A percentile compares a stretch with the other conserved stretches of the same genome.
Conservation (phyloP, 2,888 invertebrate genomes). For the Psylliodes chrysocephalus region DNA sequence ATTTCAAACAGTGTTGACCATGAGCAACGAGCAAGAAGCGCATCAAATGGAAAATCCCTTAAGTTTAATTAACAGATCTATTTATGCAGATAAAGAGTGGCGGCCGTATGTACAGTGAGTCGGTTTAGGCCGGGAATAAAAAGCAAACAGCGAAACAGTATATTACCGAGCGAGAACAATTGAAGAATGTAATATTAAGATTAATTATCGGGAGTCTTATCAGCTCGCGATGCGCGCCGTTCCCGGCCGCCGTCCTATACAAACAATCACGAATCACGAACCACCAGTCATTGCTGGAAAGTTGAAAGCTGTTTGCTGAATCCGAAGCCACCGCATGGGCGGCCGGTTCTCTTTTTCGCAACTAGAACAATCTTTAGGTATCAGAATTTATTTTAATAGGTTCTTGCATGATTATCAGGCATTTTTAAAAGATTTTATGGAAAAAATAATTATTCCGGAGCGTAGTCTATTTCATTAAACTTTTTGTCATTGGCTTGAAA, state of each 20-base stretch:
- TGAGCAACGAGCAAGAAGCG: too few species aligned
- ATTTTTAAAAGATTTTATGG: too few species aligned
- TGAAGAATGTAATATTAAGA: constrained; percentile 64
- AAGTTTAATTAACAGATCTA: constrained; percentile 37
- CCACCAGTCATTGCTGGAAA: constrained; percentile 53
- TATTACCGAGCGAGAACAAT: constrained; percentile 51
- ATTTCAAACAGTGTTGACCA: neutral
- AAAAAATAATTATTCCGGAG: too few species aligned
- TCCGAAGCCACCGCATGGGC: constrained; percentile 32
- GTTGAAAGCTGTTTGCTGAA: constrained; percentile 45
- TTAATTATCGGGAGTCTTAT: constrained; percentile 61
- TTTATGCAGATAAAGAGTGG: constrained; percentile 26
- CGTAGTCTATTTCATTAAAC: too few species aligned
- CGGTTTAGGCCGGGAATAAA: constrained; percentile 32
- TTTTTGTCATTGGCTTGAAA: too few species aligned
- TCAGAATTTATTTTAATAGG: too few species aligned
- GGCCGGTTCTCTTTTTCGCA: too few species aligned
- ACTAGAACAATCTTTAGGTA: too few species aligned
- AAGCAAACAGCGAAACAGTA: constrained; percentile 42
- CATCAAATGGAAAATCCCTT: constrained; percentile 24
- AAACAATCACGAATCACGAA: constrained; percentile 59
- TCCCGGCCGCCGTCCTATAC: constrained; percentile 61
- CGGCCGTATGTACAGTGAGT: neutral
- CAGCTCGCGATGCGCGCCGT: constrained; percentile 48
- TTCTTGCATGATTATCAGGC: too few species aligned